Conservation (phyloP, 2,113 vertebrate species). For the Neotoma lepida region DNA sequence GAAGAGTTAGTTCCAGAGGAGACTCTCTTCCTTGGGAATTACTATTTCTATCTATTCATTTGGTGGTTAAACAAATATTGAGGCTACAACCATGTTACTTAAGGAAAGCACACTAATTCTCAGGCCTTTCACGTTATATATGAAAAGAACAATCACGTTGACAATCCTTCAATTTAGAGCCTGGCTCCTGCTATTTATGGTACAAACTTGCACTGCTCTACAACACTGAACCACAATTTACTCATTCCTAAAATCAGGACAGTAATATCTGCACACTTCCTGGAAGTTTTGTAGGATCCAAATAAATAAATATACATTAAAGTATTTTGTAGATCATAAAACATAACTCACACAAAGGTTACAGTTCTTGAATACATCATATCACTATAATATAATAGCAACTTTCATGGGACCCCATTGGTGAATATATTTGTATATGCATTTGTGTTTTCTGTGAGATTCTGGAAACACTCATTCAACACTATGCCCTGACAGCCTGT, state of each 20-base stretch:
- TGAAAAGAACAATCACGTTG: constrained; percentile 5
- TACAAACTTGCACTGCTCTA: neutral
- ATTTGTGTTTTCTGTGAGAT: constrained; percentile 13
- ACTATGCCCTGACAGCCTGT: neutral
- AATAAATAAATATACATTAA: constrained; percentile 5
- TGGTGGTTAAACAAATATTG: neutral
- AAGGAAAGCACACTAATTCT: neutral
- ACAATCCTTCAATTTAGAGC: neutral
- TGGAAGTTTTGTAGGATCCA: constrained; percentile 28
- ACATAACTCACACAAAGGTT: constrained; percentile 22
- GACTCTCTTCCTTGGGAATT: neutral
- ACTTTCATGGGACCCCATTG: neutral
- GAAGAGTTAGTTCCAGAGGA: neutral
- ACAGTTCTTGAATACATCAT: neutral
- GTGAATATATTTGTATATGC: neutral
- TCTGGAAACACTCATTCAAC: neutral
- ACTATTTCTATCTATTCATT: neutral
- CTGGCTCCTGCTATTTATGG: neutral
- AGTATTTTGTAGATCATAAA: neutral
- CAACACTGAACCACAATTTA: constrained; percentile 1
- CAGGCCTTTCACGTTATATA: neutral
- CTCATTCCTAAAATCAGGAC: constrained; percentile 33
- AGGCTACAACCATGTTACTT: neutral
- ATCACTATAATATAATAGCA: neutral
- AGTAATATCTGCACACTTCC: neutral